A percentile compares a stretch with the other conserved stretches of the same genome.
Conservation (phyloP, 2,113 vertebrate species). For the Oreochromis niloticus region DNA sequence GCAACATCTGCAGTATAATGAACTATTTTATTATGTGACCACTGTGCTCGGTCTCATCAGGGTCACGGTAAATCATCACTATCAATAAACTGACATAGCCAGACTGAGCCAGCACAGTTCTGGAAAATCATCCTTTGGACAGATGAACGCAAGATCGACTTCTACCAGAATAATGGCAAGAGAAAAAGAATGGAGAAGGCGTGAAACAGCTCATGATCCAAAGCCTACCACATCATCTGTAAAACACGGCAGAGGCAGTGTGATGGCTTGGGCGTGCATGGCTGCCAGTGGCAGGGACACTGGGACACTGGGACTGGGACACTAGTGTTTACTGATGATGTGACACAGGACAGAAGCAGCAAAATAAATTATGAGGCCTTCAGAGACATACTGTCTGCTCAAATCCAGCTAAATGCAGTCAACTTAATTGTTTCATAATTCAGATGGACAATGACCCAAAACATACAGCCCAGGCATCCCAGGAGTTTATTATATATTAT, state of each 20-base stretch:
- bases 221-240: background rate
- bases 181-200: too few species aligned
- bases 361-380: background rate
- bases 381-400: background rate
- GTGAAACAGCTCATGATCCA: background rate
- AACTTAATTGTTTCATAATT: background rate
- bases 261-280: background rate
- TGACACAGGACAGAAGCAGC: background rate
- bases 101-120: background rate
- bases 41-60: background rate
- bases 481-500: background rate
- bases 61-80: background rate
- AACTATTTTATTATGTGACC: background rate
- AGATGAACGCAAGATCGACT: background rate
- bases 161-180: background rate
- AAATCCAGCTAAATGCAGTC: background rate
- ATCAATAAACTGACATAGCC: background rate
- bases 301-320: too few species aligned
- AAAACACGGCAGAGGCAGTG: background rate
- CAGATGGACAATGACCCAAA: background rate
- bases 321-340: background rate
- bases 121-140: background rate
- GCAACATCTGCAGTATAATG: background rate
- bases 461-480: background rate
- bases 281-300: fast-evolving